Percentiles rank a stretch among this genome's conserved stretches.
Evolutionary conservation across 2,888 invertebrate species (phyloP).

Genomic region (Leucoma salicis): DNA sequence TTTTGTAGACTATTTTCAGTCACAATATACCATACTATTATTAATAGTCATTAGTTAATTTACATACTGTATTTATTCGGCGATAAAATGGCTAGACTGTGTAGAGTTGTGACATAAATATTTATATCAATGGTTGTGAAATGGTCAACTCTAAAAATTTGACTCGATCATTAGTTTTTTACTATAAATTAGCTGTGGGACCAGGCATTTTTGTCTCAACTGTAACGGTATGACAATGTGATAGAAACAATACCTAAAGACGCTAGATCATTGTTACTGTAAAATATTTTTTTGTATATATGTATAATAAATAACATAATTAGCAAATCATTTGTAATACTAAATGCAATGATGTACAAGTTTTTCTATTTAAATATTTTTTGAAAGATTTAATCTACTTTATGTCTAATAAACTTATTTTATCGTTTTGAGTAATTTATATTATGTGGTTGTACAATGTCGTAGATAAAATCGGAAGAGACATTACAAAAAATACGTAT

Average conservation of each 20-base stretch:
- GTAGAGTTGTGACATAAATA: conserved; percentile 45
- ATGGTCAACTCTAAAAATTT: conserved; percentile 41
- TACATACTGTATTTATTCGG: conserved; percentile 32
- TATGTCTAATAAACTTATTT: conserved; percentile 80
- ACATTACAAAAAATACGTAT: conserved; percentile 70
- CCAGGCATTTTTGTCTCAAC: conserved; percentile 13
- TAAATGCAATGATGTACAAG: conserved; percentile 81
- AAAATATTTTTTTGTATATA: conserved; percentile 77
- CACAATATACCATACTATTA: conserved; percentile 19
- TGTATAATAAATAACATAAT: conserved; percentile 72
- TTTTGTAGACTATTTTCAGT: conserved; percentile 24
- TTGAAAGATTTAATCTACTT: conserved; percentile 80
- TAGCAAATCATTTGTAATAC: conserved; percentile 73
- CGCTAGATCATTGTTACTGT: conserved; percentile 81
- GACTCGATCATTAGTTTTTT: conserved; percentile 33
- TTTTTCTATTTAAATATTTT: conserved; percentile 76
- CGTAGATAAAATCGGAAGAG: conserved; percentile 70
- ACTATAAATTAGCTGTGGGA: conserved; percentile 36
- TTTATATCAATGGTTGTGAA: conserved; percentile 59
- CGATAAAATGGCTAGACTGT: conserved; percentile 16
- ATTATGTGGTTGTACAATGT: conserved; percentile 79
- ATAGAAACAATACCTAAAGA: conserved; percentile 80
- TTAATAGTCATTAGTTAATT: conserved; percentile 30
- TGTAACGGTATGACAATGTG: conserved; percentile 64
- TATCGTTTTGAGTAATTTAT: conserved; percentile 81